These are phyloP conservation scores for Cyclargus thomasi DNA, from an alignment of 1,140 invertebrate species.

Conservation along the genomic window DNA sequence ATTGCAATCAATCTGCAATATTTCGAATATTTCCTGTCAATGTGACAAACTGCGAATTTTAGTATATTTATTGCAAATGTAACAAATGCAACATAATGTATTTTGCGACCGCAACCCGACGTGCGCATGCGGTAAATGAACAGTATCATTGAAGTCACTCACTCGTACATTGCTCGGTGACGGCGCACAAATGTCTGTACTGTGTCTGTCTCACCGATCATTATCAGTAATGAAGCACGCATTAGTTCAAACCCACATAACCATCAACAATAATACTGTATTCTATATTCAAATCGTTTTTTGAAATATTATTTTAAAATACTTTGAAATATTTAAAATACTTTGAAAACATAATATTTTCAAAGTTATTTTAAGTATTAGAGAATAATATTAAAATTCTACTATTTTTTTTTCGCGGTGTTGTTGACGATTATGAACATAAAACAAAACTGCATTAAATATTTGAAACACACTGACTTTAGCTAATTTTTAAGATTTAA, in stretches of 20 bases:
- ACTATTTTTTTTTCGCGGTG: background rate
- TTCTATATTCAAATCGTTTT: too few relatives aligned
- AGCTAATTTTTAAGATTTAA: background rate
- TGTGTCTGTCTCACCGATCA: slow-evolving; percentile 19
- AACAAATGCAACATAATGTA: background rate
- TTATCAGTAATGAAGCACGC: slow-evolving; percentile 28
- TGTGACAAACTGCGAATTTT: background rate
- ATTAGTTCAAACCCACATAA: slow-evolving; percentile 25
- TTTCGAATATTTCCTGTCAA: background rate
- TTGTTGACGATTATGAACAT: background rate
- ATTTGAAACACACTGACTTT: slow-evolving; percentile 35
- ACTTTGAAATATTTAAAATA: too few relatives aligned
- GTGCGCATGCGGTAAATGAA: slow-evolving; percentile 31
- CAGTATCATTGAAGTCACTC: slow-evolving; percentile 33
- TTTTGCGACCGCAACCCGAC: background rate
- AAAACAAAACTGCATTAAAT: slow-evolving; percentile 39
- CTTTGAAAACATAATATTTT: too few relatives aligned
- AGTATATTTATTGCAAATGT: background rate
- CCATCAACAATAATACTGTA: background rate
- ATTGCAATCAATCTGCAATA: too few relatives aligned
- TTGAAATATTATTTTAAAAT: too few relatives aligned
- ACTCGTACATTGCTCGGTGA: slow-evolving; percentile 15
- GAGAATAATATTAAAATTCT: too few relatives aligned
- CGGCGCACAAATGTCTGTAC: slow-evolving; percentile 15
- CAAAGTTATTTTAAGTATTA: too few relatives aligned